phyloP scores from a whole-genome alignment of 2,888 invertebrate genomes.

The Carcina quercana region DNA sequence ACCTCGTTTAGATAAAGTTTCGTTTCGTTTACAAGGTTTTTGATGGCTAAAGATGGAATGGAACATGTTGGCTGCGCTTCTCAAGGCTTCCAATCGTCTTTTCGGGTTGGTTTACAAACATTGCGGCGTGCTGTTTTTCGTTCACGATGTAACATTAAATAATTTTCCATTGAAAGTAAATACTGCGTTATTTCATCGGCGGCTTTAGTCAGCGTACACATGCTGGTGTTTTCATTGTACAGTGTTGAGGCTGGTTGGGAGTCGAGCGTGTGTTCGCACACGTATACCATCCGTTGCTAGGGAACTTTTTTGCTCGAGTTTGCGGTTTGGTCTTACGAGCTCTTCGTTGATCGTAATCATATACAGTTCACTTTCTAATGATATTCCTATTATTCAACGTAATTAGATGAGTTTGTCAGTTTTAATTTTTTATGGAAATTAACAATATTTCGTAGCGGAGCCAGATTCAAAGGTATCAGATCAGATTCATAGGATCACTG shows the following conservation, averaged over 20 bases:
- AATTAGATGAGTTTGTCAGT: no score
- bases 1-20: slow-evolving; percentile 17
- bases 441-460: no score
- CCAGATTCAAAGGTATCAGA: no score
- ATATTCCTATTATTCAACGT: no score
- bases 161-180: slow-evolving; percentile 51
- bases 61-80: slow-evolving; percentile 54
- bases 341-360: no score
- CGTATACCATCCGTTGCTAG: no score
- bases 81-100: slow-evolving; percentile 52
- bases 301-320: no score
- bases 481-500: no score
- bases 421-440: no score
- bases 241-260: slow-evolving; percentile 8
- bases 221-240: slow-evolving; percentile 5
- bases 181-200: slow-evolving; percentile 26
- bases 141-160: slow-evolving; percentile 52
- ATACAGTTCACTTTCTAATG: no score
- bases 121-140: slow-evolving; percentile 51
- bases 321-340: no score
- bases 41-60: slow-evolving; percentile 50
- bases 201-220: slow-evolving; percentile 18
- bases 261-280: no score
- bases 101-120: slow-evolving; percentile 59
- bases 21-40: slow-evolving; percentile 20